phyloP scores from a whole-genome alignment of 2,113 vertebrate genomes.

The Bubo bubo region DNA sequence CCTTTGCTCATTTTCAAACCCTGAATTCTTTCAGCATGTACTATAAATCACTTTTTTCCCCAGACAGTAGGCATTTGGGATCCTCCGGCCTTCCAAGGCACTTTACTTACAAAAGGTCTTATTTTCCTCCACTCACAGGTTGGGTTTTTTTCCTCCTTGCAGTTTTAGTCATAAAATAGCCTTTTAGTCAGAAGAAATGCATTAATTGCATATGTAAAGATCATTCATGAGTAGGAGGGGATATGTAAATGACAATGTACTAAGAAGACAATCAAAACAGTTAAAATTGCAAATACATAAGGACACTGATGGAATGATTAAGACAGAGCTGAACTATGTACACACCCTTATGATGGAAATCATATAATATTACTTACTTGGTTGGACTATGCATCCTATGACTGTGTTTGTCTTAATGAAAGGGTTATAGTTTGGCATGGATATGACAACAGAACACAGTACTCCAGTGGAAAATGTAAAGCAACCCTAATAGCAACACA shows the following conservation, averaged over 20 bases:
- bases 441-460: not conserved
- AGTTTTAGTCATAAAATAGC: not conserved
- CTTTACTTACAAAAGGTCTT: not conserved
- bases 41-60: conserved; percentile 25
- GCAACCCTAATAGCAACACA: not conserved
- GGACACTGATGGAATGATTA: not conserved
- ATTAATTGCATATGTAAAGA: not conserved
- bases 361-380: not conserved
- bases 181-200: not conserved
- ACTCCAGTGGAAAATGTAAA: conserved; percentile 17
- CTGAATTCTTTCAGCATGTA: not conserved
- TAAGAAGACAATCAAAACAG: not conserved
- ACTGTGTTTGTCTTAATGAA: not conserved
- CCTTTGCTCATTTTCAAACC: not conserved
- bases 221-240: not conserved
- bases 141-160: not conserved
- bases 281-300: not conserved
- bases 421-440: not conserved
- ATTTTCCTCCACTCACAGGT: not conserved
- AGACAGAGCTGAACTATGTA: not conserved
- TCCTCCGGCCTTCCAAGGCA: not conserved
- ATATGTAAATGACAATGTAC: not conserved
- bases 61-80: not conserved
- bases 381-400: not conserved
- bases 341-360: not conserved